Percentiles rank a stretch among this genome's conserved stretches.
These are phyloP conservation scores for Acanthis flammea DNA, from an alignment of 2,797 vertebrate genomes.

Conservation along the genomic window DNA sequence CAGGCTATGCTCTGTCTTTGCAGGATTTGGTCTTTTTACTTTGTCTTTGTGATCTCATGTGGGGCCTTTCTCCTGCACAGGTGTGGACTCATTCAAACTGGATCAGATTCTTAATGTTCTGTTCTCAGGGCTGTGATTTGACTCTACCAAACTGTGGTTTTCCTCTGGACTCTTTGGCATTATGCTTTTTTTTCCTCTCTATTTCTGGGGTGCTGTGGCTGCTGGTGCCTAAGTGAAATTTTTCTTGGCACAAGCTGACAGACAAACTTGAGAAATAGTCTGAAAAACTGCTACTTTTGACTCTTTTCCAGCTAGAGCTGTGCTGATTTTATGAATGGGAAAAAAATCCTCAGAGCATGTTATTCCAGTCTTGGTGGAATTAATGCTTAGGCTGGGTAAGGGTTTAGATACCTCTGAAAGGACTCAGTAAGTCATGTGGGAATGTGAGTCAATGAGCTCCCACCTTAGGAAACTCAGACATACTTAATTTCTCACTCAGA, in stretches of 20 bases:
- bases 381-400: background rate
- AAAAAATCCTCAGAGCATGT: fast-evolving
- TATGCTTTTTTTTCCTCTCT: background rate
- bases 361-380: background rate
- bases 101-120: background rate
- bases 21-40: background rate
- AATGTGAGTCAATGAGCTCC: background rate
- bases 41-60: fast-evolving
- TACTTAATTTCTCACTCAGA: background rate
- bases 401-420: background rate
- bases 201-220: background rate
- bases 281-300: background rate
- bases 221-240: background rate
- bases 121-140: background rate
- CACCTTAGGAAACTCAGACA: background rate
- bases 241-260: conserved; percentile 25
- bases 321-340: background rate
- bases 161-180: background rate
- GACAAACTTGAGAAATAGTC: background rate
- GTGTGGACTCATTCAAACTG: background rate
- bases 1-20: background rate
- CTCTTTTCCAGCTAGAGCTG: background rate
- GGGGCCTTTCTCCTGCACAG: background rate
- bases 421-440: background rate
- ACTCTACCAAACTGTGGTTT: background rate